Conservation (phyloP, 2,113 vertebrate species). For the Danio rerio region DNA sequence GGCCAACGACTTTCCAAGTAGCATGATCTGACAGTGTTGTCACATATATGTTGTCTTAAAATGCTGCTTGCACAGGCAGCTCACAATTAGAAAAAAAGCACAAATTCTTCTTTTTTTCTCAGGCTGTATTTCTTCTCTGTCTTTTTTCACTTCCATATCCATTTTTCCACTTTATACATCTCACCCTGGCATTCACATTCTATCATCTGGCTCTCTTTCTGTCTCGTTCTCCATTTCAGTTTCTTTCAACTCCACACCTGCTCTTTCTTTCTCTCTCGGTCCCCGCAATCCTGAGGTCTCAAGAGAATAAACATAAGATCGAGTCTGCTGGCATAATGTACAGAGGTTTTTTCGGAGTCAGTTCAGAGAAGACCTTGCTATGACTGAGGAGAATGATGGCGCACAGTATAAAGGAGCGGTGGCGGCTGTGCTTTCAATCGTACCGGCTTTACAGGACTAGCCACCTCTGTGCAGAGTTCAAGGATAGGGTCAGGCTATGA, state of each 20-base stretch:
- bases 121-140: not conserved
- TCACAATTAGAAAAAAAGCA: not conserved
- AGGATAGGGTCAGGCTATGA: slow-evolving; percentile 39
- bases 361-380: slow-evolving; percentile 51
- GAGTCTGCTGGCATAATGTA: slow-evolving; percentile 21
- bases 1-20: not conserved
- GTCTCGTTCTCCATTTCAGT: slow-evolving; percentile 22
- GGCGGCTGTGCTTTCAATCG: slow-evolving; percentile 40
- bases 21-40: not conserved
- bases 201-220: slow-evolving; percentile 5
- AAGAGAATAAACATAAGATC: slow-evolving; percentile 36
- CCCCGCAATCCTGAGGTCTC: not conserved
- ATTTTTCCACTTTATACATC: not conserved
- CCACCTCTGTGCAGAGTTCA: slow-evolving; percentile 18
- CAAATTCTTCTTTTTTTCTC: not conserved
- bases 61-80: not conserved
- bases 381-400: slow-evolving; percentile 50
- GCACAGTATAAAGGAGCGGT: slow-evolving; percentile 37
- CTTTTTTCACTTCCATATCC: not conserved
- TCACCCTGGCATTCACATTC: slow-evolving; percentile 10
- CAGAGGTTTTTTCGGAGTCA: slow-evolving; percentile 24
- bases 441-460: slow-evolving; percentile 44
- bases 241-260: not conserved
- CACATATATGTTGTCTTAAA: not conserved
- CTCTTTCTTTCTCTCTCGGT: slow-evolving; percentile 2